Percentiles rank a stretch among this genome's conserved stretches.
Evolutionary conservation across 2,113 vertebrate species (phyloP).

Genomic region (Tetrao urogallus): DNA sequence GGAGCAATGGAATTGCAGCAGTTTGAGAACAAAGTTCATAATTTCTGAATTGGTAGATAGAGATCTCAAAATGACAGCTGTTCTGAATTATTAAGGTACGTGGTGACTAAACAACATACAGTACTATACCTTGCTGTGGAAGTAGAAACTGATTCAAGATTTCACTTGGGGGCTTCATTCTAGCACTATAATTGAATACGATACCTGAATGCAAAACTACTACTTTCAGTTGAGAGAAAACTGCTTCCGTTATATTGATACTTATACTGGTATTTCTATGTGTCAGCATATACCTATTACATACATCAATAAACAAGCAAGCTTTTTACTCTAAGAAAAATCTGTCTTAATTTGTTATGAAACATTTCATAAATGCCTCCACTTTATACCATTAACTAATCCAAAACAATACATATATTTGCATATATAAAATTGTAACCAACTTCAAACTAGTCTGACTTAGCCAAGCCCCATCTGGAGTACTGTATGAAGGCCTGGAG

Average conservation of each 20-base stretch:
- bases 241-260: not conserved
- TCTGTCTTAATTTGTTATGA: not conserved
- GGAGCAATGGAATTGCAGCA: not conserved
- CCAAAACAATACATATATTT: not conserved
- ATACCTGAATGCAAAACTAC: constrained; percentile 22
- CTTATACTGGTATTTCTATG: not conserved
- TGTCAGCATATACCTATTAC: not conserved
- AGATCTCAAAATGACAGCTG: not conserved
- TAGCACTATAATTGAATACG: constrained; percentile 23
- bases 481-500: not conserved
- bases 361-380: not conserved
- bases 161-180: constrained; percentile 17
- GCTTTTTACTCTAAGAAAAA: not conserved
- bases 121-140: not conserved
- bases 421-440: not conserved
- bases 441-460: not conserved
- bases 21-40: not conserved
- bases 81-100: not conserved
- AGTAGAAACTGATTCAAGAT: not conserved
- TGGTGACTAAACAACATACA: not conserved
- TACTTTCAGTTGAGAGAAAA: not conserved
- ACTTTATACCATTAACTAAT: not conserved
- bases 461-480: not conserved
- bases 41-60: constrained; percentile 21
- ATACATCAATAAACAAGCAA: not conserved